phyloP scores from a whole-genome alignment of 2,888 invertebrate species.

The Rhogogaster chlorosoma region DNA sequence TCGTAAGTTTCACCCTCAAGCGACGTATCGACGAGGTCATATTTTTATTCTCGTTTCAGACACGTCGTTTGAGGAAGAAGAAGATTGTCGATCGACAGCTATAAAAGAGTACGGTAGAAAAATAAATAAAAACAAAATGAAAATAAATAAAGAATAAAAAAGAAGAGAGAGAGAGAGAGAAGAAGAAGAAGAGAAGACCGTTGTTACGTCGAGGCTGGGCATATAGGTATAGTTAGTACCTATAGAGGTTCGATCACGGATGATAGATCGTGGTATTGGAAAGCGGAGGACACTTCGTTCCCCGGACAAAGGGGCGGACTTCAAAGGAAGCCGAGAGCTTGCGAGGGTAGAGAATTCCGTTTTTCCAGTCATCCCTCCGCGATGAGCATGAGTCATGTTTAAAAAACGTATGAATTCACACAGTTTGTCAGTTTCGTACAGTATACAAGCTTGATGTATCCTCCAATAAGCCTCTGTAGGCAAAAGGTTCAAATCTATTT shows the following conservation, averaged over 20 bases:
- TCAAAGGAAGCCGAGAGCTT: constrained; percentile 2
- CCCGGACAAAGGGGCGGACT: constrained; percentile 9
- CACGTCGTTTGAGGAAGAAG: neutral
- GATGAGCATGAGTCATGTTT: neutral
- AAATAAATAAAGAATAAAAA: neutral
- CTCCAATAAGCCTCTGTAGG: neutral
- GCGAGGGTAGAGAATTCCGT: neutral
- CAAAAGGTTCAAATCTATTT: neutral
- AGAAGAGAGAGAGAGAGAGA: no score
- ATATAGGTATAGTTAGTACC: no score
- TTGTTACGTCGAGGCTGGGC: neutral
- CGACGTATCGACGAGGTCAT: neutral
- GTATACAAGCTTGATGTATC: neutral
- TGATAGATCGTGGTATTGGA: constrained; percentile 31
- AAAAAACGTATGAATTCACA: neutral
- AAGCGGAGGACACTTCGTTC: neutral
- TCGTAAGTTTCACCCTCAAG: no score
- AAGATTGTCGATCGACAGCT: neutral
- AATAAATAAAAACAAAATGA: neutral
- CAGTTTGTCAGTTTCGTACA: neutral
- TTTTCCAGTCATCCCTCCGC: neutral
- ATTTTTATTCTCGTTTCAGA: neutral
- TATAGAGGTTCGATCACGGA: constrained; percentile 4
- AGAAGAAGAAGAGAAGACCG: neutral
- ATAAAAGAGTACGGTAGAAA: neutral